phyloP scores from a whole-genome alignment of 1,140 invertebrate genomes.

The Pseudomyrmex flavicornis region DNA sequence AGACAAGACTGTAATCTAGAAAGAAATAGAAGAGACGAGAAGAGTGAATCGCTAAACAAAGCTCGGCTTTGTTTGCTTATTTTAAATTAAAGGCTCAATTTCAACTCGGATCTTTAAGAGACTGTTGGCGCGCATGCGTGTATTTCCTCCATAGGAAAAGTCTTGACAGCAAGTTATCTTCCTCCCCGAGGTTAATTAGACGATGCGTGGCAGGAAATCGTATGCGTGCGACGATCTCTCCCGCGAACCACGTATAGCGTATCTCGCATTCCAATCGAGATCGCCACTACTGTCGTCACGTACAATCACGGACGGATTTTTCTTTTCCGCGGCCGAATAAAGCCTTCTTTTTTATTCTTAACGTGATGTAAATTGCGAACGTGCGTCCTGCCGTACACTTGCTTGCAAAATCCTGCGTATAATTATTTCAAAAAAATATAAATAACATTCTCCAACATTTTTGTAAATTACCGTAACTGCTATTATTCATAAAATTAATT shows the following conservation, averaged over 20 bases:
- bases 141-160: neutral
- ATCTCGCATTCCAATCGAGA: slow-evolving; percentile 52
- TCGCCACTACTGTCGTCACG: slow-evolving; percentile 42
- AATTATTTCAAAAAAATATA: neutral
- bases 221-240: slow-evolving; percentile 24
- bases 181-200: slow-evolving; percentile 28
- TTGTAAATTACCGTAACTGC: neutral
- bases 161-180: slow-evolving; percentile 34
- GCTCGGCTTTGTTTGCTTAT: slow-evolving; percentile 19
- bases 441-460: slow-evolving; percentile 1
- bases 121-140: neutral
- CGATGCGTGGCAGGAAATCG: slow-evolving; percentile 43
- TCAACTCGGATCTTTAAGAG: slow-evolving; percentile 13
- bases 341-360: slow-evolving; percentile 32
- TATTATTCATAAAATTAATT: neutral
- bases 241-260: slow-evolving; percentile 9
- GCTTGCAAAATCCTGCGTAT: neutral
- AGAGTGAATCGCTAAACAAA: slow-evolving; percentile 10
- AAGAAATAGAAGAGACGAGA: neutral
- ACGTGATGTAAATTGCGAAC: slow-evolving; percentile 55
- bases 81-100: slow-evolving; percentile 41
- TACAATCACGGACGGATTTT: slow-evolving; percentile 44
- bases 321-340: slow-evolving; percentile 26
- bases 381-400: slow-evolving; percentile 40
- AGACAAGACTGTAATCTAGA: neutral